phyloP scores from a whole-genome alignment of 1,140 invertebrate genomes.

The Centruroides vittatus region DNA sequence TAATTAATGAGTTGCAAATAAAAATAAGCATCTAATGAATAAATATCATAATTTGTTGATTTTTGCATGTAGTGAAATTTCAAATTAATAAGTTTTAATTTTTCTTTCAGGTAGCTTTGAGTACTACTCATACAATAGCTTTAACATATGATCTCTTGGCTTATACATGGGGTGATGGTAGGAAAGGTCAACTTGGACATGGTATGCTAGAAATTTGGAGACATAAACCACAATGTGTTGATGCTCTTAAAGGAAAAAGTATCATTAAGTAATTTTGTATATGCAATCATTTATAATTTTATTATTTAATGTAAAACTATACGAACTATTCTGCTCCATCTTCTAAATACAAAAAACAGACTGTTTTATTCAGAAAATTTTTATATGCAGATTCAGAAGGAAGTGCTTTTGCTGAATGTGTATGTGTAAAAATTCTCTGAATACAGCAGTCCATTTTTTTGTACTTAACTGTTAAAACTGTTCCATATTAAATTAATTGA shows the following conservation, averaged over 20 bases:
- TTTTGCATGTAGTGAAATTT: not conserved
- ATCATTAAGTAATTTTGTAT: conserved; percentile 35
- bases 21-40: no score
- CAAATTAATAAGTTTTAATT: not conserved
- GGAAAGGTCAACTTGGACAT: conserved; percentile 50
- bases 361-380: no score
- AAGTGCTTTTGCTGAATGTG: no score
- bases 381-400: no score
- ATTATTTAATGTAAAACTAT: not conserved
- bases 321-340: no score
- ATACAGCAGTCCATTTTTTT: no score
- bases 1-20: no score
- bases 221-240: conserved; percentile 40
- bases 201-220: conserved; percentile 38
- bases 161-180: conserved; percentile 54
- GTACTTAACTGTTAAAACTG: no score
- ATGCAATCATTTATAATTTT: not conserved
- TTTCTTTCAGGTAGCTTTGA: conserved; percentile 38
- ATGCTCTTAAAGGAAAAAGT: conserved; percentile 43
- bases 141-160: conserved; percentile 48
- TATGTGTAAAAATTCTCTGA: no score
- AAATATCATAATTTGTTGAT: not conserved
- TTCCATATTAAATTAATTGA: no score
- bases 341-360: no score
- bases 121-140: conserved; percentile 50